Base-by-base conservation (phyloP, 2,113 vertebrate species). In the Lucifuga dentata region DNA sequence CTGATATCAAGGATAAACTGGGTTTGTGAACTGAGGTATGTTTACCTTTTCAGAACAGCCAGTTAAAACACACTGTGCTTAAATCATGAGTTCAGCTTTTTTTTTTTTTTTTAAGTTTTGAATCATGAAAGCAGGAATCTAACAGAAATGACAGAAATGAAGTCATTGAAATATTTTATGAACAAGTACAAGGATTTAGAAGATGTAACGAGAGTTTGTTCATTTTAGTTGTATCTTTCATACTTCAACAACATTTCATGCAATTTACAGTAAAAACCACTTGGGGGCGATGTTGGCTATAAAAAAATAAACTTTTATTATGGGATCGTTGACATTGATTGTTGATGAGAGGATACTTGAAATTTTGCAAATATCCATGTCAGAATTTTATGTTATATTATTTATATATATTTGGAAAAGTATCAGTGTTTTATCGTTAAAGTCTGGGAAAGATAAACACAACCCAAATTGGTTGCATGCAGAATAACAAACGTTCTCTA, bases 401-500 rank as follows among this genome's bases (percentile, higher is more conserved):
- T 19, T 2, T 11, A 16, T 50, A 72, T 74, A 5, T 71, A 68
- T 53, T 29, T 29, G 3, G 80, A 77, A 81, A 2, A 39, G 29
- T 11, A 12, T 62, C 17, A 4, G 11, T 74, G 73, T 84, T 82
- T 58, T 38, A 53, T 24, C 12, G 1, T 63, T 63, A 41, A 61
- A 80, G 77, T 72, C 76, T 62, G 62, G 59, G 63, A 76, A 73
- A 72, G 55, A 68, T 73, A 64, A 9, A 4, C 72, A 67, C 38
- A 53, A 63, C 73, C 48, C n/a, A 45, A 80, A 69, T 29, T 32
- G 70, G 60, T 63, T 83, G 74, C 73, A 71, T 45, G 56, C 52
- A 52, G 73, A 88, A 86, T 66, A 86, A 88, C 83, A 87, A 87
- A 85, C 77, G 78, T 48, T 32, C 67, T 84, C 76, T 81, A 87